phyloP scores from a whole-genome alignment of 2,888 invertebrate species.

The Blera fallax region DNA sequence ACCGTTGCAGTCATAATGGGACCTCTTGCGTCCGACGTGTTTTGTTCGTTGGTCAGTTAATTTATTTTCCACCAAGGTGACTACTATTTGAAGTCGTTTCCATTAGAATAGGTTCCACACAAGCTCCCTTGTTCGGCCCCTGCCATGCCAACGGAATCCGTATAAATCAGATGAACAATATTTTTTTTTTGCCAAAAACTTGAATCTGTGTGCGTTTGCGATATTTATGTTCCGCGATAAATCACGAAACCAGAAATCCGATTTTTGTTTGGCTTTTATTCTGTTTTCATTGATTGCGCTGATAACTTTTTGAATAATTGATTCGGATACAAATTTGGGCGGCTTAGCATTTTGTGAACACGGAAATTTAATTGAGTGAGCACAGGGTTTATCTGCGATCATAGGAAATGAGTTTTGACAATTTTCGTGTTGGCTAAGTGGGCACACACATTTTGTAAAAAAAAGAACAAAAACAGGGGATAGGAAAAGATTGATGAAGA shows the following conservation, averaged over 20 bases:
- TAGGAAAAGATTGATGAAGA: too few species aligned
- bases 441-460: too few species aligned
- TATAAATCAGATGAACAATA: conserved; percentile 6
- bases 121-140: background rate
- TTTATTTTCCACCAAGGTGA: conserved; percentile 5
- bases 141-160: background rate
- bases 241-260: conserved; percentile 39
- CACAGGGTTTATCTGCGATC: conserved; percentile 17
- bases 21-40: background rate
- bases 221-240: conserved; percentile 12
- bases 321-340: conserved; percentile 25
- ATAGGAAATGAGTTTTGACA: conserved; percentile 17
- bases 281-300: background rate
- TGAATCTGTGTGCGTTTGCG: background rate
- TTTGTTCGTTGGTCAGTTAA: background rate
- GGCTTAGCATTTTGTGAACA: conserved; percentile 16
- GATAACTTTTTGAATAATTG: conserved; percentile 37
- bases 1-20: conserved; percentile 5
- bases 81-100: background rate
- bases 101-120: background rate
- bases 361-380: conserved; percentile 27
- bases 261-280: background rate
- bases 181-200: background rate
- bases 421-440: conserved; percentile 4
- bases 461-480: too few species aligned